These are phyloP conservation scores for Aplysia californica DNA, from an alignment of 1,140 invertebrate genomes.

Conservation along the genomic window DNA sequence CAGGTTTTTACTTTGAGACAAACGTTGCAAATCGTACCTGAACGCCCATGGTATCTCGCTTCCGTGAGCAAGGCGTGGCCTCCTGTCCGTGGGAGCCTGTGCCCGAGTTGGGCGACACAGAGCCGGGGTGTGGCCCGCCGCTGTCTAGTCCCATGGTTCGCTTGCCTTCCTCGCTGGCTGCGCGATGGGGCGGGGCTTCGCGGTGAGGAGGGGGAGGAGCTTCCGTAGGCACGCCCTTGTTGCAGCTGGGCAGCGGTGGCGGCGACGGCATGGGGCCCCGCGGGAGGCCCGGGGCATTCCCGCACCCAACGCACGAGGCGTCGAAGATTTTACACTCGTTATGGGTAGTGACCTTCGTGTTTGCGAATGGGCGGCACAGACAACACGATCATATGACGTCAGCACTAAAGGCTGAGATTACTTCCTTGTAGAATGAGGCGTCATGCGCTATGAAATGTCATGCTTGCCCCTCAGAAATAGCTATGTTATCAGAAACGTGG, in stretches of 20 bases:
- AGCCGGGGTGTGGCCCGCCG: not conserved
- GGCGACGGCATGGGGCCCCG: slow-evolving; percentile 7
- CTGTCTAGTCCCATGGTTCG: not conserved
- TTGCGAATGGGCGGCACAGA: not conserved
- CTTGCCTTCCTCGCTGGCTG: not conserved
- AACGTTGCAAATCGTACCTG: too few relatives aligned
- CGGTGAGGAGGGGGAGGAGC: not conserved
- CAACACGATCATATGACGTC: not conserved
- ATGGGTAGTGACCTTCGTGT: slow-evolving; percentile 5
- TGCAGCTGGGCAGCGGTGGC: too few relatives aligned
- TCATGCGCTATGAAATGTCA: not conserved
- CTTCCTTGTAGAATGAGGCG: not conserved
- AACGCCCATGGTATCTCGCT: too few relatives aligned
- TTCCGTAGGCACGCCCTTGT: too few relatives aligned
- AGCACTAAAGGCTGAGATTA: not conserved
- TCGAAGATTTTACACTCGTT: slow-evolving; percentile 20
- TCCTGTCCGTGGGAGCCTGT: too few relatives aligned
- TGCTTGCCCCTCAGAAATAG: not conserved
- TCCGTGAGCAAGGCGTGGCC: too few relatives aligned
- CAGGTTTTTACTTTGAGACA: too few relatives aligned
- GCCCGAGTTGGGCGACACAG: not conserved
- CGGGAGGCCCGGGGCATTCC: slow-evolving; percentile 14
- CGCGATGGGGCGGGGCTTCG: not conserved
- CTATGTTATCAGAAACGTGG: not conserved
- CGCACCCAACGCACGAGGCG: slow-evolving; percentile 11